phyloP scores from a whole-genome alignment of 2,113 vertebrate species.

The Anoura caudifer region DNA sequence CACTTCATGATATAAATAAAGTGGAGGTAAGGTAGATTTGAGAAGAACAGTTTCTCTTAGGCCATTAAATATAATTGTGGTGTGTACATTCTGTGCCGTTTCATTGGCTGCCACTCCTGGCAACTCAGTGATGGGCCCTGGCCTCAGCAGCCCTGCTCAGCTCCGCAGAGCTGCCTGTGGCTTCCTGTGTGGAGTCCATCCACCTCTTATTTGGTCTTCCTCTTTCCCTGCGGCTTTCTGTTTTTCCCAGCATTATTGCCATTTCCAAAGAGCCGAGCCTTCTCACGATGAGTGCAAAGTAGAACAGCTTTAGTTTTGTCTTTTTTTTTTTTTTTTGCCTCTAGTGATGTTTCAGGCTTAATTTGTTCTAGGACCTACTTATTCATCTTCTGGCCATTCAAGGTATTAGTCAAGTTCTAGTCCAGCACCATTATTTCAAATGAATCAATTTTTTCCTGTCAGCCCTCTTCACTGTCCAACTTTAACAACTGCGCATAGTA shows the following conservation, averaged over 20 bases:
- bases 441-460: neutral
- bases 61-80: neutral
- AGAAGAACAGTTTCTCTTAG: neutral
- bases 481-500: neutral
- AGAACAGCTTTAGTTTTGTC: too few species aligned
- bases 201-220: neutral
- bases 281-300: neutral
- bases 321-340: neutral
- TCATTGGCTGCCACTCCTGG: neutral
- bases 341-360: neutral
- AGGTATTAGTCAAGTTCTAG: neutral
- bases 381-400: neutral
- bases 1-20: neutral
- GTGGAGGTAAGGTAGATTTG: neutral
- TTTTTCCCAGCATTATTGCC: neutral
- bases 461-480: neutral
- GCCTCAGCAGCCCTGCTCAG: neutral
- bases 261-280: neutral
- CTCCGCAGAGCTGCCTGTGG: neutral
- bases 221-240: neutral
- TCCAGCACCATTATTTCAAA: neutral
- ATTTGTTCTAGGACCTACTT: neutral
- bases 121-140: too few species aligned
- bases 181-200: neutral
- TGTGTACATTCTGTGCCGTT: too few species aligned